Evolutionary conservation across 1,140 invertebrate species (phyloP), one percentile per base, ranked within the genome.

Genomic region (Muscidifurax raptorellus): DNA sequence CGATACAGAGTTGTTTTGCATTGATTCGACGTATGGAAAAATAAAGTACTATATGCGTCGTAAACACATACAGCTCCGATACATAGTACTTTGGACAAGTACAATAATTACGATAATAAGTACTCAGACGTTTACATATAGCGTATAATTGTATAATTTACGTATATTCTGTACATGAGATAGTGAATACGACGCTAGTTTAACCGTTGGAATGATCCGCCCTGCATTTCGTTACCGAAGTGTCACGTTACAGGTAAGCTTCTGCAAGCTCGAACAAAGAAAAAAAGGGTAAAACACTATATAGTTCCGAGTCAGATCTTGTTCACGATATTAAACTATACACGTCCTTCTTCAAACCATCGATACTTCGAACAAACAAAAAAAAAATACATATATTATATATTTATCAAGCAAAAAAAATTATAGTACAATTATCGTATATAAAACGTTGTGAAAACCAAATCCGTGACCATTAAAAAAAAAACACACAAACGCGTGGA

Each of bases 101-200:
- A 85, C 83, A 85, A 81, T 85, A 85, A 85, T 77, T 81, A 77
- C 52, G 66, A 32, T 71, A 71, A 82, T 82, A 78, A 77, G 18
- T 79, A 80, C n/a, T 67, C 25, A 67, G 32, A 77, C 36, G 13
- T 71, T 59, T 78, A 71, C 40, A 78, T 82, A 52, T 64, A n/a
- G n/a, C n/a, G n/a, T 25, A 25, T 75, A 36, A 75, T 25, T 64
- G 1, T 59, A 18, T 59, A 59, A 59, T 59, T 59, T 59, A 59
- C 52, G 52, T n/a, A 59, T 59, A 59, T 47, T 66, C n/a, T n/a
- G 3, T 15, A 10, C 27, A 15, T 59, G 66, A 6, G 25, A 71
- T 36, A 83, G 13, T 79, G 18, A 75, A 80, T 66, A 30, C 9
- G 28, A 72, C 27, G 28, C 44, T 71, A 64, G 30, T 75, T 59